phyloP scores from a whole-genome alignment of 2,888 invertebrate species.

The Melinopterus prodromus region DNA sequence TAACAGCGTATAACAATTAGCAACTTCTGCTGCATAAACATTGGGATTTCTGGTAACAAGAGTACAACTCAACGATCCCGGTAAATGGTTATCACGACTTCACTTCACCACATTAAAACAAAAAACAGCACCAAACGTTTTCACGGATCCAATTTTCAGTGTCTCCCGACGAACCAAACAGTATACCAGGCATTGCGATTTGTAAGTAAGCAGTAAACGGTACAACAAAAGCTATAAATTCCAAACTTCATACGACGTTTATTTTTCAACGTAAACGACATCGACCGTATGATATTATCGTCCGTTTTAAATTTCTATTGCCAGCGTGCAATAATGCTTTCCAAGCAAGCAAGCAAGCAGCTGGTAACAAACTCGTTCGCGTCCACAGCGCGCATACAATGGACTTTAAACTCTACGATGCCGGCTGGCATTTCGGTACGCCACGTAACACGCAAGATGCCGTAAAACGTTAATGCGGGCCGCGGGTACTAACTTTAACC shows the following conservation, averaged over 20 bases:
- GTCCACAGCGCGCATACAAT: not conserved
- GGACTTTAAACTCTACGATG: not conserved
- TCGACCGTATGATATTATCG: not conserved
- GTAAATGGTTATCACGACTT: not conserved
- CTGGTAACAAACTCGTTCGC: not conserved
- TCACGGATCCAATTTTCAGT: not conserved
- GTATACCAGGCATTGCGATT: not conserved
- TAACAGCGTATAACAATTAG: no score
- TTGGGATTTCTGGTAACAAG: no score
- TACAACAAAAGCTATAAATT: not conserved
- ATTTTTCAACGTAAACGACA: not conserved
- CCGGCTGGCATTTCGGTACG: not conserved
- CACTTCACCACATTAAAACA: not conserved
- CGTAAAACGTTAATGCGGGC: not conserved
- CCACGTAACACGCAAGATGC: not conserved
- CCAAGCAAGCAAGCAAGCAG: not conserved
- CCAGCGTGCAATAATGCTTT: not conserved
- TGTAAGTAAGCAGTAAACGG: not conserved
- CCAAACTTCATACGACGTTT: not conserved
- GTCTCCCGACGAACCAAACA: not conserved
- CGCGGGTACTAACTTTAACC: not conserved
- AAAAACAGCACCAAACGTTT: not conserved
- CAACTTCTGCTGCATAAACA: no score
- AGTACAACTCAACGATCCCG: no score
- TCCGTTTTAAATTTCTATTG: not conserved